Conservation (phyloP, 1,140 invertebrate genomes). For the Plectrocnemia conspersa region DNA sequence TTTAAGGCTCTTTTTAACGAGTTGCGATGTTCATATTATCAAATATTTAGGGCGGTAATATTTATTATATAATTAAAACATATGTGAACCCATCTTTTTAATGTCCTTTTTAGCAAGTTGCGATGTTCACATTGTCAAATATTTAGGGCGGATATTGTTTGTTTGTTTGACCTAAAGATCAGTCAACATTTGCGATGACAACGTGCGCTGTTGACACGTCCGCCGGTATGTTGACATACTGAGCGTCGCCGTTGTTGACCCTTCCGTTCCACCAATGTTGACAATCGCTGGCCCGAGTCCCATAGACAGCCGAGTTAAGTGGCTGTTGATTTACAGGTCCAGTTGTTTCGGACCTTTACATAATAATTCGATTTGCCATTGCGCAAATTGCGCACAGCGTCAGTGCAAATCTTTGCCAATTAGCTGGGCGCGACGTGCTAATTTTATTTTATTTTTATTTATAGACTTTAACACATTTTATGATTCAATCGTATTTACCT, state of each 20-base stretch:
- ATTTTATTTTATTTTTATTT: no score
- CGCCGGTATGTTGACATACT: constrained; percentile 16
- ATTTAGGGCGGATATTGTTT: constrained; percentile 22
- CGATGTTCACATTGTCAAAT: constrained; percentile 22
- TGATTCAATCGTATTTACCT: no score
- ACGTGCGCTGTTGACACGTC: constrained; percentile 25
- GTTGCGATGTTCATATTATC: constrained; percentile 18
- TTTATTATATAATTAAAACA: no score
- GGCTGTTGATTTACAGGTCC: constrained; percentile 1
- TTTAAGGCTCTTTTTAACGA: no score
- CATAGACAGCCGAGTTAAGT: constrained; percentile 8
- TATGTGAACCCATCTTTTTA: no score
- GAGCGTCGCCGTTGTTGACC: constrained; percentile 17
- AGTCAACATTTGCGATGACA: constrained; percentile 31
- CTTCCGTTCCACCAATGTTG: constrained; percentile 15
- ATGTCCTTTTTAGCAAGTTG: no score
- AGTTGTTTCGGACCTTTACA: background rate
- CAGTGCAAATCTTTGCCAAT: no score
- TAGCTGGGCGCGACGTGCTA: no score
- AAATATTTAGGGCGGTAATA: no score
- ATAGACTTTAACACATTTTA: no score
- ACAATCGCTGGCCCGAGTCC: background rate
- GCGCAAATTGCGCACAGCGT: no score
- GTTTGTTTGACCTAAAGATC: constrained; percentile 28
- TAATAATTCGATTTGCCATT: no score